Evolutionary conservation across 2,113 vertebrate species (phyloP).

Genomic region (Pampusana beccarii): DNA sequence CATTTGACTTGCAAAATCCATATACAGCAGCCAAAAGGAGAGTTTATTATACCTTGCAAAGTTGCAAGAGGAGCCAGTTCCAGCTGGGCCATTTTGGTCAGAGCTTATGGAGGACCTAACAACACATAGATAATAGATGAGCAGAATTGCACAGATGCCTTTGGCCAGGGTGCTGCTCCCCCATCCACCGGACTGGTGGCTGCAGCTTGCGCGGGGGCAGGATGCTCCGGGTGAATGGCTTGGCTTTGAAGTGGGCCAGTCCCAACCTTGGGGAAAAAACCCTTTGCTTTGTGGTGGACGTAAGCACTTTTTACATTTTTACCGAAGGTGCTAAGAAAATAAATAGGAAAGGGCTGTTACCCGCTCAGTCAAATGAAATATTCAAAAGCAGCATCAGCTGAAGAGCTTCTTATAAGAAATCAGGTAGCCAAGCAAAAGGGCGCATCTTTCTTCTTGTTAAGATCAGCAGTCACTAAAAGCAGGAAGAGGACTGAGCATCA

Average conservation of each 20-base stretch:
- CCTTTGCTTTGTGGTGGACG: background rate
- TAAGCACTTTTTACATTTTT: background rate
- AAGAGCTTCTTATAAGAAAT: background rate
- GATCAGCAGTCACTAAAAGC: background rate
- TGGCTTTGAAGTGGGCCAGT: background rate
- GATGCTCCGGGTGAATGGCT: background rate
- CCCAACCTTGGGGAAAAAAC: background rate
- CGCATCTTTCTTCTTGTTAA: background rate
- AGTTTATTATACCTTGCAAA: background rate
- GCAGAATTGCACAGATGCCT: background rate
- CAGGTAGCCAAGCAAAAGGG: background rate
- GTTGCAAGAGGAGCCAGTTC: background rate
- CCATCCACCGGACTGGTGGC: accelerated
- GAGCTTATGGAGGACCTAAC: background rate
- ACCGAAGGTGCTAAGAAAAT: background rate
- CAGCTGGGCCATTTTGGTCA: background rate
- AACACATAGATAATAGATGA: accelerated
- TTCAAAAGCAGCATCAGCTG: background rate
- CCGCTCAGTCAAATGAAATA: background rate
- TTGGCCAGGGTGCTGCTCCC: background rate
- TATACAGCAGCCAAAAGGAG: accelerated
- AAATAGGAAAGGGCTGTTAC: background rate
- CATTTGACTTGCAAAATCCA: background rate
- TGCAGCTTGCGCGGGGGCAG: background rate
- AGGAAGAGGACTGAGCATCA: accelerated